Base-by-base conservation (phyloP, 2,797 vertebrate genomes). In the Thaleichthys pacificus region DNA sequence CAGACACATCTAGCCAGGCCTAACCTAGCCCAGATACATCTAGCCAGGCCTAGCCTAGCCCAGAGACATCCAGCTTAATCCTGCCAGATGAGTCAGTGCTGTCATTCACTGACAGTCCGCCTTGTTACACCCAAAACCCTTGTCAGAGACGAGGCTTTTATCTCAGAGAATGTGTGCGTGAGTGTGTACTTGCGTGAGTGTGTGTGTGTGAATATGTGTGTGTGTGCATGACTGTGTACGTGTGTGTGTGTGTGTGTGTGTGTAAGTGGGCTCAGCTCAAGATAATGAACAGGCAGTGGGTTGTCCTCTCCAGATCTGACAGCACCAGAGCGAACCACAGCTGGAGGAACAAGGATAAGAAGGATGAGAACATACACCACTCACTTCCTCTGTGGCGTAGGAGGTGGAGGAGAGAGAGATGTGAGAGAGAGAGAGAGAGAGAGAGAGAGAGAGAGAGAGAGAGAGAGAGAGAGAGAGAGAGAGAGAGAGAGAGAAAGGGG, bases 391-490 rank as follows among this genome's bases (percentile, higher is more conserved):
- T 42, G 38, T 8, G 38, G 64, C 35, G 38, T 66, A 4, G 38
- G 64, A 3, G 8, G 64, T 12, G 5, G 9, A 35, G 58, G 58
- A 61, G 58, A 61, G 28, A 28, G 4, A 28, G 28, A 28, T 28
- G 28, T 28, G 11, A n/a, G 35, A 5, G n/a, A 21, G 35, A 65
- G 75, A 77, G 58, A 42, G 35, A 71, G 65, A 66, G 49, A 47
- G 9, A 72, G 70, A 54, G 49, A 54, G 49, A 49, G 47, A 49
- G 9, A 32, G 58, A 61, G 58, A 61, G 24, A 26, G 24, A 26
- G 75, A 77, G 62, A 32, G 35, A 71, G 65, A 66, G n/a, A n/a
- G n/a, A 1, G 49, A 47, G 9, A 72, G 70, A 19, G 51, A 54
- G 51, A 61, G 64, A 28, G 8, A 66, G 63, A 26, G 30, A 47